Base-by-base conservation (phyloP, 2,888 invertebrate species). In the Neria commutata region DNA sequence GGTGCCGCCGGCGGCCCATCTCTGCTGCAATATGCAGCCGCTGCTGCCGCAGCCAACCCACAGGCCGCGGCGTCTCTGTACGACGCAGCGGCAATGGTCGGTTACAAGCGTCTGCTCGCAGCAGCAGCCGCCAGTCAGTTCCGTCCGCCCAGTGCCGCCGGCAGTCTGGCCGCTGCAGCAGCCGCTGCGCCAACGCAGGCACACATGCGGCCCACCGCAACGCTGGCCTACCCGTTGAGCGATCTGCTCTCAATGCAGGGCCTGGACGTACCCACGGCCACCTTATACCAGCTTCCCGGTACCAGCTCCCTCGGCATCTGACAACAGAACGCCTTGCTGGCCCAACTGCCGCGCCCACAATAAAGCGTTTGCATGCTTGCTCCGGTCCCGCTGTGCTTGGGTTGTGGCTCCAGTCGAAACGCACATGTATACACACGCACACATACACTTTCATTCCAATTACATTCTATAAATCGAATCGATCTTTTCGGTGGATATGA, bases 231-330 rank as follows among this genome's bases (percentile, higher is more conserved):
- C 78, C 88, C 87, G 60, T 85, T 90, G 84, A 87, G 86, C 76
- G 90, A 90, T 76, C 81, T 90, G 66, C 84, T 93, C 56, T 90
- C 91, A 45, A 85, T 89, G 55, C 89, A 87, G 69, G 86, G 88
- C 48, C 83, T 89, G 62, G 89, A 89, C 73, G 82, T 89, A 74
- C 82, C 82, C 33, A 72, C 79, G 19, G 86, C 83, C 34, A 86
- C 91, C 14, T 86, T 92, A 52, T 92, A 92, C 78, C 88, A 91
- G 74, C 86, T 88, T 61, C 85, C 89, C 58, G 85, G 89, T 52
- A 87, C 88, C 68, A 85, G 86, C 24, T 84, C 87, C n/a, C 85
- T 90, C 62, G 87, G 90, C 55, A 88, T 91, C 79, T 88, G 90
- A 84, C 86, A 88, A 45, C 78, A 83, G 72, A 86, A 84, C 74